phyloP scores from a whole-genome alignment of 1,140 invertebrate genomes.

The Neotoxoptera formosana region DNA sequence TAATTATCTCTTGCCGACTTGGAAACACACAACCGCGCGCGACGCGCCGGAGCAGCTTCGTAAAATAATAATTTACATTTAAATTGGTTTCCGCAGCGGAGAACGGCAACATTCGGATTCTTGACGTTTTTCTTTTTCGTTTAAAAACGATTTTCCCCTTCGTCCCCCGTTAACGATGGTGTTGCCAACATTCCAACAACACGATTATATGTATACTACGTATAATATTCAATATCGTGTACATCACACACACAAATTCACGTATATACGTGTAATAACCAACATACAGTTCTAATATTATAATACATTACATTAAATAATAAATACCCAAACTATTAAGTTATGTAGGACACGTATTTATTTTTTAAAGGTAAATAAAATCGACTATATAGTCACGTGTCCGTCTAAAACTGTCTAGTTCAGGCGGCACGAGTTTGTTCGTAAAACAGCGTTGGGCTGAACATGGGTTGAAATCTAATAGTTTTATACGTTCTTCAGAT shows the following conservation, averaged over 20 bases:
- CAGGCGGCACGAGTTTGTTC: background rate
- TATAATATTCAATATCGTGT: background rate
- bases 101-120: background rate
- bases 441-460: background rate
- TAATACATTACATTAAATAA: background rate
- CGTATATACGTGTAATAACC: background rate
- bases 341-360: background rate
- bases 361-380: background rate
- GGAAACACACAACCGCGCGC: background rate
- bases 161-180: background rate
- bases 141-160: background rate
- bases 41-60: background rate
- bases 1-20: conserved; percentile 39
- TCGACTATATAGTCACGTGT: background rate
- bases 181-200: background rate
- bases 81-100: conserved; percentile 33
- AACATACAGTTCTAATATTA: background rate
- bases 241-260: background rate
- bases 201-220: background rate
- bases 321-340: background rate
- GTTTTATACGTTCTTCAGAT: background rate
- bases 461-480: background rate
- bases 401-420: background rate
- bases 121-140: conserved; percentile 26
- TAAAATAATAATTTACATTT: conserved; percentile 55